These are phyloP conservation scores for Melanocharis versteri DNA, from an alignment of 2,113 vertebrate species.

Conservation along the genomic window DNA sequence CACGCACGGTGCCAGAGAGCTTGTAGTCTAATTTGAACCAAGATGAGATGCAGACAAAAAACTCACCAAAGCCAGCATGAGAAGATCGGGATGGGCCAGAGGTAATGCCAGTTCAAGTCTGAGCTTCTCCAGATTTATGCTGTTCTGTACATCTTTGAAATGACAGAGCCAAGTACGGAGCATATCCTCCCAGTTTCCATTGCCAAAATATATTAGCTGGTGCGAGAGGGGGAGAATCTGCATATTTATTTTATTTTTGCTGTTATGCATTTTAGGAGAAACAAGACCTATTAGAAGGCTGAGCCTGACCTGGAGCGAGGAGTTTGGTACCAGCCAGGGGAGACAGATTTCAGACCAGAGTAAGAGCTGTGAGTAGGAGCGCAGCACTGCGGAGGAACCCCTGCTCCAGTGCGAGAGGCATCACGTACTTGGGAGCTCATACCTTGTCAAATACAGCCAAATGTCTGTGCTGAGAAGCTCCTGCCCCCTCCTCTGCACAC, in stretches of 20 bases:
- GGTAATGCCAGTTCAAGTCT: background rate
- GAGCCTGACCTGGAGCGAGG: background rate
- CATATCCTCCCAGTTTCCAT: background rate
- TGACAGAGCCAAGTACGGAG: accelerated
- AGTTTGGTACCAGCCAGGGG: background rate
- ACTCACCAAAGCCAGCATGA: background rate
- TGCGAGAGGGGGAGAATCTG: background rate
- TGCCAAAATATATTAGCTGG: background rate
- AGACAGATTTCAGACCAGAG: background rate
- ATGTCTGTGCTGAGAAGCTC: background rate
- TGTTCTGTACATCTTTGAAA: background rate
- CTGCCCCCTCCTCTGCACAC: background rate
- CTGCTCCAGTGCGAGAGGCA: background rate
- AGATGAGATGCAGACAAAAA: accelerated
- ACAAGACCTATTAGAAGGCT: background rate
- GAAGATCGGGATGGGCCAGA: background rate
- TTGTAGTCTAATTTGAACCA: background rate
- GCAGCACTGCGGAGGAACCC: accelerated
- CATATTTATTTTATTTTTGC: background rate
- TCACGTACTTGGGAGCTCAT: accelerated
- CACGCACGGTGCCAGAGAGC: accelerated
- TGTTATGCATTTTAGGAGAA: background rate
- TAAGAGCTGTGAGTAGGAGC: background rate
- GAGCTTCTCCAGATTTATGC: background rate
- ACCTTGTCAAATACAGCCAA: background rate